phyloP scores from a whole-genome alignment of 2,797 vertebrate genomes.

The Micromesistius poutassou region DNA sequence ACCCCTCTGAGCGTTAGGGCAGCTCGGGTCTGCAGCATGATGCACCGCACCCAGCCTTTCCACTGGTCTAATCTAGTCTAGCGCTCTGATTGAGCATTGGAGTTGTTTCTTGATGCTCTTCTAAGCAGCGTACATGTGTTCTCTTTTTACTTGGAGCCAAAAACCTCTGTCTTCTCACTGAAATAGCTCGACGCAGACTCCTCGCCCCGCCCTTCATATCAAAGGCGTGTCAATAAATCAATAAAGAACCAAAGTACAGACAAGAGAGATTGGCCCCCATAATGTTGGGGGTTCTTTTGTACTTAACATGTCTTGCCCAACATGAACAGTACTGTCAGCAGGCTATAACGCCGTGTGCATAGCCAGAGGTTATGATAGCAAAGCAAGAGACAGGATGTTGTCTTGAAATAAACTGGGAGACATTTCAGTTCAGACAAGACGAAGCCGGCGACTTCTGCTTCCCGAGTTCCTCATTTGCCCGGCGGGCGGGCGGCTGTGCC shows the following conservation, averaged over 20 bases:
- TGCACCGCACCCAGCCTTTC: no score
- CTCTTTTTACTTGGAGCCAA: no score
- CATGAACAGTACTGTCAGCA: not conserved
- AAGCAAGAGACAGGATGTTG: not conserved
- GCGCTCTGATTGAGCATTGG: no score
- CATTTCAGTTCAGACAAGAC: not conserved
- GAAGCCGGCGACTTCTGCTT: slow-evolving; percentile 13
- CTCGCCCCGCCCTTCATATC: no score
- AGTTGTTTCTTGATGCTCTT: no score
- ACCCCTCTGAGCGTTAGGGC: no score
- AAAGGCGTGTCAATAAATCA: no score
- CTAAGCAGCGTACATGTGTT: no score
- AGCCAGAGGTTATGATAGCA: not conserved
- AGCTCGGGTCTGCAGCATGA: no score
- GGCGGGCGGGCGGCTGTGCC: not conserved
- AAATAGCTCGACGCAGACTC: no score
- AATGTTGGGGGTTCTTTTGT: not conserved
- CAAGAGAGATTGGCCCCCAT: not conserved
- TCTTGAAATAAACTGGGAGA: not conserved
- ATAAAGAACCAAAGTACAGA: not conserved
- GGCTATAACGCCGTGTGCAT: not conserved
- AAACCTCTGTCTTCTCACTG: no score
- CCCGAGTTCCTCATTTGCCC: not conserved
- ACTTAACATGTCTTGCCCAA: not conserved
- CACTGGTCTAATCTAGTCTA: no score